phyloP scores from a whole-genome alignment of 2,797 vertebrate species.

The Leptoclinus maculatus region DNA sequence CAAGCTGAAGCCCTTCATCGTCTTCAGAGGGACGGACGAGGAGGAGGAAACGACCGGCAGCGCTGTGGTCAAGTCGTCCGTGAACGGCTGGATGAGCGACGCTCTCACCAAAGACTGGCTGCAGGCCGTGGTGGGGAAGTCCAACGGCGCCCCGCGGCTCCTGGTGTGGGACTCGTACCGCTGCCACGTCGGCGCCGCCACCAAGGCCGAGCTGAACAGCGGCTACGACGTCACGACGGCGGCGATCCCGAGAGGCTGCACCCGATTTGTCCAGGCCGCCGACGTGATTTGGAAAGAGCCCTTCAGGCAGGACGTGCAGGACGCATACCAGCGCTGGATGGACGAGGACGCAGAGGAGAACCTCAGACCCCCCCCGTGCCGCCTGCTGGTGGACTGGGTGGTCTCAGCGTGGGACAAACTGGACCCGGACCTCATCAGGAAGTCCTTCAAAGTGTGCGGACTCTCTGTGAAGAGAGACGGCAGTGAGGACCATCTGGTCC shows the following conservation, averaged over 20 bases:
- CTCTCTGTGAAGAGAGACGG: neutral
- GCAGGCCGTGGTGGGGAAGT: neutral
- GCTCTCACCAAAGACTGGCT: neutral
- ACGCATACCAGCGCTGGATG: neutral
- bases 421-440: neutral
- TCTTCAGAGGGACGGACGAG: neutral
- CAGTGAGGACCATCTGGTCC: neutral
- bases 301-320: neutral
- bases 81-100: neutral
- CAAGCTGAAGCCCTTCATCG: neutral
- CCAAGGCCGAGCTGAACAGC: neutral
- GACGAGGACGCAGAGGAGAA: neutral
- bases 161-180: slow-evolving; percentile 33
- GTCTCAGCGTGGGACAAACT: slow-evolving; percentile 6
- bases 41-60: neutral
- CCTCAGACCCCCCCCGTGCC: neutral
- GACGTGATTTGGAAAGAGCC: neutral
- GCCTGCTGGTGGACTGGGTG: slow-evolving; percentile 19
- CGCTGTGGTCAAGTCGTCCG: neutral
- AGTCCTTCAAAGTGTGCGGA: neutral
- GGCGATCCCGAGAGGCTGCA: neutral
- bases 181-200: slow-evolving; percentile 5
- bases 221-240: neutral
- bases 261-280: neutral
- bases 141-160: neutral